These are phyloP conservation scores for Coelopa frigida DNA, from an alignment of 1,140 invertebrate species.

Conservation along the genomic window DNA sequence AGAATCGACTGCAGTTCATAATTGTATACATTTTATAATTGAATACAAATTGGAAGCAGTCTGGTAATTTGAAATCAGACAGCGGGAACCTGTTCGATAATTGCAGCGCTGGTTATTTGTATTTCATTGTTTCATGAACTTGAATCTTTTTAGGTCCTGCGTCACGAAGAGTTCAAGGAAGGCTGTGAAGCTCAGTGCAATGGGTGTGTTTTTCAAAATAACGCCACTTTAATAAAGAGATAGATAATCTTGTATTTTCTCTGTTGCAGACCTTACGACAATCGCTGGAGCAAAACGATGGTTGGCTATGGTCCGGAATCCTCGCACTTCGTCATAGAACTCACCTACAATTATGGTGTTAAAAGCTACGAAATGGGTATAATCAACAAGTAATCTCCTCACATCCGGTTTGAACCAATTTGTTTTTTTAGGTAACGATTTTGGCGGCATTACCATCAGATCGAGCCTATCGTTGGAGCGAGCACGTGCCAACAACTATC, in stretches of 20 bases:
- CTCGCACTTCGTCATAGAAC: slow-evolving; percentile 89
- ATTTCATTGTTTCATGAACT: no score
- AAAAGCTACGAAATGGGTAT: slow-evolving; percentile 64
- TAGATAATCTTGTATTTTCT: neutral
- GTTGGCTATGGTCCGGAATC: slow-evolving; percentile 95
- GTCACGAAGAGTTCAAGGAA: slow-evolving; percentile 95
- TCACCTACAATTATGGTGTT: slow-evolving; percentile 97
- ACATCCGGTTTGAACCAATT: neutral
- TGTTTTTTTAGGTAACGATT: slow-evolving; percentile 71
- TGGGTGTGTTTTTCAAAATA: slow-evolving; percentile 59
- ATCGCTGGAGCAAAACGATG: slow-evolving; percentile 99
- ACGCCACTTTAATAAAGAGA: neutral
- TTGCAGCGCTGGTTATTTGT: no score
- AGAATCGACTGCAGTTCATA: no score
- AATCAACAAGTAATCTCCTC: neutral
- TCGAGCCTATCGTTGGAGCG: slow-evolving; percentile 69
- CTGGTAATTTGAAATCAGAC: no score
- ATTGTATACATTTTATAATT: no score
- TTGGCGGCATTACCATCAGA: slow-evolving; percentile 76
- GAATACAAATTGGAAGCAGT: no score
- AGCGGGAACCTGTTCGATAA: no score
- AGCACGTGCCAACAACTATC: slow-evolving; percentile 54
- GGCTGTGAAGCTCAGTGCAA: slow-evolving; percentile 95
- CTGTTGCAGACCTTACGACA: slow-evolving; percentile 77
- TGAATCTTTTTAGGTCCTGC: slow-evolving; percentile 65